These are phyloP conservation scores for Caerostris extrusa DNA, from an alignment of 1,140 invertebrate genomes.

Conservation along the genomic window DNA sequence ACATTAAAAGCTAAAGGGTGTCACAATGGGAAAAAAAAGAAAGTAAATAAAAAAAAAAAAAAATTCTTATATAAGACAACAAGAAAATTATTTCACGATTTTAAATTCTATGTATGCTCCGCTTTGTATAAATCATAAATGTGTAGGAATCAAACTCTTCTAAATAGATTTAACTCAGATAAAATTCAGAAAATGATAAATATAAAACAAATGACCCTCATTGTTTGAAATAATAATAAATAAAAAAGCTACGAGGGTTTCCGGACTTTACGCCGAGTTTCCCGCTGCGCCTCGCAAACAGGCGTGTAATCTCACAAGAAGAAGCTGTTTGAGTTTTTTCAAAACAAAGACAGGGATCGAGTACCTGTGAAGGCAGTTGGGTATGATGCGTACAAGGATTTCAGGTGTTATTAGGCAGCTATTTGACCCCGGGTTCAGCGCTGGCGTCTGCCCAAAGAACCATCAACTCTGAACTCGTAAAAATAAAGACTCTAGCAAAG, in stretches of 20 bases:
- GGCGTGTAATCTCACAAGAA: neutral
- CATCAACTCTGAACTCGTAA: conserved; percentile 73
- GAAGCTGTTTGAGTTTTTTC: neutral
- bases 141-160: no score
- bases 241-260: neutral
- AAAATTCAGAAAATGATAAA: neutral
- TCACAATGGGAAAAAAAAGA: no score
- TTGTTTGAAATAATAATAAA: neutral
- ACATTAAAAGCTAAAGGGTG: no score
- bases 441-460: conserved; percentile 35
- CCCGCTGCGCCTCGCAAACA: neutral
- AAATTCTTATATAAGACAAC: no score
- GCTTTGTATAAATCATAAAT: no score
- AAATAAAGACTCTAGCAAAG: conserved; percentile 35
- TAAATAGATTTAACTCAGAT: no score
- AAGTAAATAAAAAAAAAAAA: no score
- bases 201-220: neutral
- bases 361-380: conserved; percentile 14
- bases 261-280: neutral
- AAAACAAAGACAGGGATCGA: neutral
- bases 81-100: no score
- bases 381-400: conserved; percentile 58
- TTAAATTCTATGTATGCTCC: no score
- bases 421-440: conserved; percentile 64
- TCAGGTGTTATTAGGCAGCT: conserved; percentile 70